phyloP scores from a whole-genome alignment of 2,113 vertebrate genomes.

The Phaethornis superciliosus region DNA sequence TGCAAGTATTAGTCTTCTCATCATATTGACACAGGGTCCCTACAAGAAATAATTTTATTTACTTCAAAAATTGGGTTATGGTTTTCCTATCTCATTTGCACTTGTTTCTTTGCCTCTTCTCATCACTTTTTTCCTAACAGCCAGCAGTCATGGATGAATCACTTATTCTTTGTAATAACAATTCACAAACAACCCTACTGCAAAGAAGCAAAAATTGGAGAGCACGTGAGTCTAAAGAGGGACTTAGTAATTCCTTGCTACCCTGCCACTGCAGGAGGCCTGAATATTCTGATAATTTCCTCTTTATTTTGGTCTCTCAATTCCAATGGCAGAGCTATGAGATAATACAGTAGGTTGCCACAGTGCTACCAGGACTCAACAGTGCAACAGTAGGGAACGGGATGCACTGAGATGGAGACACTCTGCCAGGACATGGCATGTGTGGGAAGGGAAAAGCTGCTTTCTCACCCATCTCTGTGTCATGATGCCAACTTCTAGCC shows the following conservation, averaged over 20 bases:
- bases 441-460: slow-evolving; percentile 57
- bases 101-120: not conserved
- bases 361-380: not conserved
- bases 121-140: not conserved
- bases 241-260: not conserved
- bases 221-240: fast-evolving
- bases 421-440: slow-evolving; percentile 34
- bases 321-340: not conserved
- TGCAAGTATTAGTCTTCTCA: not conserved
- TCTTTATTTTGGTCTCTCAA: not conserved
- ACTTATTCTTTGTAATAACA: not conserved
- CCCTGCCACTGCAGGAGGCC: not conserved
- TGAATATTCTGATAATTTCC: not conserved
- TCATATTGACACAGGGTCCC: not conserved
- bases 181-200: not conserved
- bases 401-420: not conserved
- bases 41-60: not conserved
- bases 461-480: slow-evolving; percentile 41
- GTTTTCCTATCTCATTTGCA: not conserved
- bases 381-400: not conserved
- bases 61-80: not conserved
- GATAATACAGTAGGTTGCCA: not conserved
- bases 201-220: not conserved
- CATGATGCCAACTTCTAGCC: slow-evolving; percentile 3
- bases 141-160: not conserved